phyloP scores from a whole-genome alignment of 2,797 vertebrate genomes.

The Sebastiscus albofasciatus region DNA sequence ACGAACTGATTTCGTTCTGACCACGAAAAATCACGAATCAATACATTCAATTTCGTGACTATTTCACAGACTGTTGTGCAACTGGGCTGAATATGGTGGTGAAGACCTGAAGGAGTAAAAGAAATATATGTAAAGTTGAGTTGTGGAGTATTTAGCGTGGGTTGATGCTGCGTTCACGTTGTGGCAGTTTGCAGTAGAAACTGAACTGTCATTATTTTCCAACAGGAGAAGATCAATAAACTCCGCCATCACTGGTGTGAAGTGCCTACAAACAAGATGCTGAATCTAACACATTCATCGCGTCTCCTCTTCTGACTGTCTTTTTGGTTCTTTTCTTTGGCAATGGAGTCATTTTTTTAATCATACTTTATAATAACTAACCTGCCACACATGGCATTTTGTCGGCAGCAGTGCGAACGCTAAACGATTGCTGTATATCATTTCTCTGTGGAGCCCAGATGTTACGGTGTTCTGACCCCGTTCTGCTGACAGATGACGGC shows the following conservation, averaged over 20 bases:
- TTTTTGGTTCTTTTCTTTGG: background rate
- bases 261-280: slow-evolving; percentile 6
- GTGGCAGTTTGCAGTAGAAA: too few species aligned
- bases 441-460: slow-evolving; percentile 13
- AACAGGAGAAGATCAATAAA: background rate
- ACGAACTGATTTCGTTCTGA: too few species aligned
- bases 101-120: background rate
- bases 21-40: too few species aligned
- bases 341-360: background rate
- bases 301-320: background rate
- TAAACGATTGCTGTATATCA: slow-evolving; percentile 22
- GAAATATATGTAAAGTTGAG: background rate
- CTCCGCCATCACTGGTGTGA: background rate
- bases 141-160: slow-evolving; percentile 3
- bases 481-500: slow-evolving; percentile 25
- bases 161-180: slow-evolving; percentile 8
- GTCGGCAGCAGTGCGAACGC: slow-evolving; percentile 9
- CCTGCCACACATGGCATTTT: background rate
- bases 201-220: background rate
- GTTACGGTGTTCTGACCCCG: slow-evolving; percentile 19
- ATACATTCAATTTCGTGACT: too few species aligned
- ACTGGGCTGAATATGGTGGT: too few species aligned
- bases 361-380: background rate
- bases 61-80: too few species aligned
- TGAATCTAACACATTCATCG: background rate